phyloP scores from a whole-genome alignment of 2,888 invertebrate species.

The Drosophila neotestacea region DNA sequence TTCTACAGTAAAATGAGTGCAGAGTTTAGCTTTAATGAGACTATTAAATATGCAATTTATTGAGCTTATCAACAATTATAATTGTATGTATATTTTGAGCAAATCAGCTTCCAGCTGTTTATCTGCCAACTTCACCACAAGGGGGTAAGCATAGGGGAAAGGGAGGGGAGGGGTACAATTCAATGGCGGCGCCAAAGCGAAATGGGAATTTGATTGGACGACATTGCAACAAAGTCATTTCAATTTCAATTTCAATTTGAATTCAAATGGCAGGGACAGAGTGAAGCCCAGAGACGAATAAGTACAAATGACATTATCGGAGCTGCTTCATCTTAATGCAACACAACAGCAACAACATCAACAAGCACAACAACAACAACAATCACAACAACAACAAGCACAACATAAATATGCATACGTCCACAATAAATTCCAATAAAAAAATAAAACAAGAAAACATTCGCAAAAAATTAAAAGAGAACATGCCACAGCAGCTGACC shows the following conservation, averaged over 20 bases:
- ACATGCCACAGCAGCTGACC: conserved; percentile 38
- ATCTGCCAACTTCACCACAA: not conserved
- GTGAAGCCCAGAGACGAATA: conserved; percentile 24
- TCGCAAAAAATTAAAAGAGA: conserved; percentile 37
- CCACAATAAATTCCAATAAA: conserved; percentile 75
- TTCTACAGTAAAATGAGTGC: not conserved
- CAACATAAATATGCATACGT: conserved; percentile 52
- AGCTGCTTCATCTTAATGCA: conserved; percentile 55
- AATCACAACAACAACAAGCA: conserved; percentile 2
- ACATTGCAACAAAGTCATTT: conserved; percentile 78
- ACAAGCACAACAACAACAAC: conserved; percentile 6
- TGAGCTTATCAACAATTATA: conserved; percentile 15
- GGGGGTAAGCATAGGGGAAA: not conserved
- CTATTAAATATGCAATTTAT: conserved; percentile 15
- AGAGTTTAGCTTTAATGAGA: conserved; percentile 7
- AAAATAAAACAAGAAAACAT: conserved; percentile 30
- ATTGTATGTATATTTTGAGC: not conserved
- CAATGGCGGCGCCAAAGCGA: conserved; percentile 20
- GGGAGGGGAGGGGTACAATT: not conserved
- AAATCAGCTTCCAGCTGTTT: not conserved
- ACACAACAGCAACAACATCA: conserved; percentile 8
- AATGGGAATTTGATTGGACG: conserved; percentile 59
- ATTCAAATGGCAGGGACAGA: conserved; percentile 56
- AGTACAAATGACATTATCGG: conserved; percentile 67
- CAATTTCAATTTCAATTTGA: conserved; percentile 63